Evolutionary conservation across 2,113 vertebrate species (phyloP).

Genomic region (Kobus ellipsiprymnus): DNA sequence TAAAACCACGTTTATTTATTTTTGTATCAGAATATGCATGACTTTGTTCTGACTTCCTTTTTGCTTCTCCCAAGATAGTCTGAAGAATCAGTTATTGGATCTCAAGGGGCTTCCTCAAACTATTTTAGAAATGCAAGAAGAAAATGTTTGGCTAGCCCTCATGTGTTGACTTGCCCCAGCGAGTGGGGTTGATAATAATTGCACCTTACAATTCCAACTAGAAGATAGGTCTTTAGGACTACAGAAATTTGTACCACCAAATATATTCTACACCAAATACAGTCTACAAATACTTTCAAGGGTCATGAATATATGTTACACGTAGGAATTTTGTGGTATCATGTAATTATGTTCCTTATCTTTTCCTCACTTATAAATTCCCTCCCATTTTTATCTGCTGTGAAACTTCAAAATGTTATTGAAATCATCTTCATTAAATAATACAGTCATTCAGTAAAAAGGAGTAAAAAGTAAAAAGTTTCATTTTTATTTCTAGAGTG

Average conservation of each 20-base stretch:
- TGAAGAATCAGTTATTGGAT: constrained; percentile 78
- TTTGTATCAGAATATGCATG: constrained; percentile 78
- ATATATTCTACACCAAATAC: background rate
- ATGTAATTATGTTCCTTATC: background rate
- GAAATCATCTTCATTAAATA: background rate
- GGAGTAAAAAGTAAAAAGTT: background rate
- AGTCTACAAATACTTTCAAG: background rate
- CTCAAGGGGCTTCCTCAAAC: constrained; percentile 76
- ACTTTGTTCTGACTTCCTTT: constrained; percentile 76
- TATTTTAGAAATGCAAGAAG: constrained; percentile 81
- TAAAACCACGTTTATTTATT: constrained; percentile 79
- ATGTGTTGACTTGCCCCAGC: constrained; percentile 68
- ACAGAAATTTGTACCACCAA: background rate
- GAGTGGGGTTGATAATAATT: constrained; percentile 58
- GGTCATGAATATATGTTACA: constrained; percentile 12
- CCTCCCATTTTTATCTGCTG: background rate
- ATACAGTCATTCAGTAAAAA: background rate
- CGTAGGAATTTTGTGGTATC: background rate
- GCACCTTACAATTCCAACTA: constrained; percentile 41
- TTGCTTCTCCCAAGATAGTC: constrained; percentile 71
- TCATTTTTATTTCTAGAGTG: background rate
- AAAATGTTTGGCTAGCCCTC: constrained; percentile 73
- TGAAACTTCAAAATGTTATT: background rate
- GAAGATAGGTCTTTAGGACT: constrained; percentile 37
- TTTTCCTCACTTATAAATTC: background rate